Base-by-base conservation (phyloP, 2,113 vertebrate species). In the Hirundichthys speculiger region DNA sequence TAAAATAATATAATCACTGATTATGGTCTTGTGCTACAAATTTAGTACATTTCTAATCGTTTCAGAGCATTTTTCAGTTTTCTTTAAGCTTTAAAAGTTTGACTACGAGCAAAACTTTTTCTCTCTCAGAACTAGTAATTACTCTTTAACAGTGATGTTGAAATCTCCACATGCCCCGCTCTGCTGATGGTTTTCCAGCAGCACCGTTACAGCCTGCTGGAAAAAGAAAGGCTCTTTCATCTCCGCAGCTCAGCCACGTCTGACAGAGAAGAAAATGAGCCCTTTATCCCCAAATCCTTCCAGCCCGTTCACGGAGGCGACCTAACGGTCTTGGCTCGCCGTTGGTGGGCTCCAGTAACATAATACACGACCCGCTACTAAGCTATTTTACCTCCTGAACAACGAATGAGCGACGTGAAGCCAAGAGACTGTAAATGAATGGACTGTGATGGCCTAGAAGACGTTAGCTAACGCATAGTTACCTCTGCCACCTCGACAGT, bases 401-500 rank as follows among this genome's bases (percentile, higher is more conserved):
- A 0, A n/a, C n/a, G 15, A 34, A 12, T 4, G 4, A 18, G n/a
- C 10, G 19, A 4, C 20, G 5, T 3, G 3, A 41, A 42, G 13
- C 18, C 22, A 10, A 45, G 2, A 46, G 27, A 10, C 14, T 4
- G 24, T 52, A 2, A 60, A 80, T 77, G 73, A 79, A 55, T 62
- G 53, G 40, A 3, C 40, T 45, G 0, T 25, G 0, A 27, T 13
- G 50, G 73, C 50, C 49, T 65, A 60, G 48, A 43, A 4, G 0
- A 18, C 2, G 16, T 34, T 46, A 77, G 46, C 53, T 51, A 18
- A 20, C 39, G 47, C 7, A 68, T 49, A 59, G 5, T 79, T 75
- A 88, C 86, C 87, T 88, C 5, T 75, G 75, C 73, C 79, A 85
- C 64, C 73, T 80, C 82, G 79, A 85, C 83, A 67, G n/a, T 51